Evolutionary conservation across 37 sponge, comb jelly and placozoan genomes (phyloP).

Genomic region (Bolinopsis microptera): DNA sequence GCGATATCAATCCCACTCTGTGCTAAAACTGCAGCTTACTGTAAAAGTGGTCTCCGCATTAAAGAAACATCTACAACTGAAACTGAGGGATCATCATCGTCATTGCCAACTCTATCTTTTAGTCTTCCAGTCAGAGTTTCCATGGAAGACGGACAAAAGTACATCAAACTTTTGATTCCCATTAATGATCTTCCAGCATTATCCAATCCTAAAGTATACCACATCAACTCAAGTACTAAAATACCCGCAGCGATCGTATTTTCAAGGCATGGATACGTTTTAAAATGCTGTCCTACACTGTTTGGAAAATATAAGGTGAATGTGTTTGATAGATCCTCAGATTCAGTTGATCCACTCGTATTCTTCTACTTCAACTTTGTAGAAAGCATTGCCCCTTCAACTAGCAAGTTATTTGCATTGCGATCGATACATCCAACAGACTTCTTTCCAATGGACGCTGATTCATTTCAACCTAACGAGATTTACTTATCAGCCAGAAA

Average conservation of each 20-base stretch:
- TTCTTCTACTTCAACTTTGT: constrained; percentile 44
- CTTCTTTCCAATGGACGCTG: not conserved
- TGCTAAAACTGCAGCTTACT: not conserved
- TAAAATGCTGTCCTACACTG: not conserved
- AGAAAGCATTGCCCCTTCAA: not conserved
- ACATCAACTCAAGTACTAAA: not conserved
- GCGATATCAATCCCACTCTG: not conserved
- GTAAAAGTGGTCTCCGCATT: not conserved
- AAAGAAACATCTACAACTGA: not conserved
- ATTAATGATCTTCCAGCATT: constrained; percentile 6
- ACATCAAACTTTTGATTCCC: not conserved
- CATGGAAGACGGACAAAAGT: constrained; percentile 4
- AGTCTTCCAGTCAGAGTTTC: constrained; percentile 6
- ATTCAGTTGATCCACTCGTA: not conserved
- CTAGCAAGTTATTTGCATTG: not conserved
- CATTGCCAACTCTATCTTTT: constrained; percentile 27
- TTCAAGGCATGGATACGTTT: not conserved
- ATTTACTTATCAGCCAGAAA: not conserved
- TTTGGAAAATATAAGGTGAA: constrained; percentile 26
- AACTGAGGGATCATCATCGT: not conserved
- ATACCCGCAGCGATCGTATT: constrained; percentile 1
- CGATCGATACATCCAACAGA: constrained; percentile 14
- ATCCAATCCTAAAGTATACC: not conserved
- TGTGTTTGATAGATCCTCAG: not conserved
- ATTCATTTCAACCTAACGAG: not conserved